These are phyloP conservation scores for Myotis planiceps DNA, from an alignment of 2,797 vertebrate genomes.

Conservation along the genomic window DNA sequence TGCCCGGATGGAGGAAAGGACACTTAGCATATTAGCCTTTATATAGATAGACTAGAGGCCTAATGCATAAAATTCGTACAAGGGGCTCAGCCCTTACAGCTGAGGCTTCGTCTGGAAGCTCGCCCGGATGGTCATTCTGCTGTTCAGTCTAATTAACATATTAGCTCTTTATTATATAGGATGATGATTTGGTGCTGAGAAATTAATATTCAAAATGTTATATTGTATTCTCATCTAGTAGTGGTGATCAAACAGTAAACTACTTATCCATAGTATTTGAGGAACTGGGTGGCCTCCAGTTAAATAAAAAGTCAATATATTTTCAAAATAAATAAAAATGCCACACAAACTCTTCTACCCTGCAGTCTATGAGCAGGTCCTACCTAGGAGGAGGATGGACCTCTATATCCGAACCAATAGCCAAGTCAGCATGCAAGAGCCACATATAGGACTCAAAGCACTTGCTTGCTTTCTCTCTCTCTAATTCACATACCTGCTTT, in stretches of 20 bases:
- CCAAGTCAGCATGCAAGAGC: rapidly evolving
- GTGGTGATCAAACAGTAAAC: not conserved
- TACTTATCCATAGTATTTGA: not conserved
- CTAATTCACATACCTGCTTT: not conserved
- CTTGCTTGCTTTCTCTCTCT: not conserved
- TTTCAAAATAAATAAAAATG: slow-evolving; percentile 15
- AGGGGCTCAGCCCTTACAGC: too few species aligned
- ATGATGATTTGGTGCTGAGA: not conserved
- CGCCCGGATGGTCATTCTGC: too few species aligned
- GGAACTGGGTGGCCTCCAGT: not conserved
- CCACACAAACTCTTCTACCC: not conserved
- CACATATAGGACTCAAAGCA: not conserved
- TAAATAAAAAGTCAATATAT: slow-evolving; percentile 13
- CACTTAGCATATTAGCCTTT: too few species aligned
- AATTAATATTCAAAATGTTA: not conserved
- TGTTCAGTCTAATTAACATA: too few species aligned
- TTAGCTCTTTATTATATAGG: not conserved
- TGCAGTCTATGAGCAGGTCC: not conserved
- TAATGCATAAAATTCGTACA: too few species aligned
- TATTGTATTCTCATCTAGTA: not conserved
- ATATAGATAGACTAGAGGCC: too few species aligned
- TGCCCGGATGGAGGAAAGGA: too few species aligned
- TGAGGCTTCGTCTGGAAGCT: too few species aligned
- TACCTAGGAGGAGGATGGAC: not conserved
- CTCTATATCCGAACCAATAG: not conserved